These are phyloP conservation scores for Leptinotarsa tumamoca DNA, from an alignment of 2,888 invertebrate genomes.

Conservation along the genomic window DNA sequence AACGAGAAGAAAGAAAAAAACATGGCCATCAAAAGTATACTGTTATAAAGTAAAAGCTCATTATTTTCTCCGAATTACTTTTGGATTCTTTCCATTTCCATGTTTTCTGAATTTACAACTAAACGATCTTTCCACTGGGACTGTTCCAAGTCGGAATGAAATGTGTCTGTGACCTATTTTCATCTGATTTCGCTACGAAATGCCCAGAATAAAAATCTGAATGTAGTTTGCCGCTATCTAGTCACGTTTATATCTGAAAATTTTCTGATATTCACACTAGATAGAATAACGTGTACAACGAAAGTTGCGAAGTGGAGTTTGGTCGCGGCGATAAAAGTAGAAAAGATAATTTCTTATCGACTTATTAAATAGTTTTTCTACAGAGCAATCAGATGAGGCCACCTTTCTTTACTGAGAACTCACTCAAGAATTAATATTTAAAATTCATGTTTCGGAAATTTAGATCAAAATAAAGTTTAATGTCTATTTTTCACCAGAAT, in stretches of 20 bases:
- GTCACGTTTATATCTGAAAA: not conserved
- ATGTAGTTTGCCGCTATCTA: not conserved
- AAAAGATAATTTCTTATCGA: too few species aligned
- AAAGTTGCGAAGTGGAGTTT: too few species aligned
- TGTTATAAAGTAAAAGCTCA: slow-evolving; percentile 4
- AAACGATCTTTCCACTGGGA: slow-evolving; percentile 11
- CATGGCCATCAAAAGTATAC: not conserved
- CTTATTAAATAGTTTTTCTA: too few species aligned
- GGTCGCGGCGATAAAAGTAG: too few species aligned
- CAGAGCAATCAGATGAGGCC: too few species aligned
- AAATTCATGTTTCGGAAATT: too few species aligned
- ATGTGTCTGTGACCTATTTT: slow-evolving; percentile 22
- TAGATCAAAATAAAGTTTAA: too few species aligned
- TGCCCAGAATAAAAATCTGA: not conserved
- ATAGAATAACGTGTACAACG: too few species aligned
- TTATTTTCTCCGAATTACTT: slow-evolving; percentile 8
- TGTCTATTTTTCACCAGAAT: too few species aligned
- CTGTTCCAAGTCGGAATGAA: slow-evolving; percentile 3
- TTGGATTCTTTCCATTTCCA: slow-evolving; percentile 18
- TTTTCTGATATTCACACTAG: too few species aligned
- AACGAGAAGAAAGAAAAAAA: not conserved
- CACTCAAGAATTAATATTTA: too few species aligned
- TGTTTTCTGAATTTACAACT: slow-evolving; percentile 12
- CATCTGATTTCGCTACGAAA: not conserved
- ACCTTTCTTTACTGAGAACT: too few species aligned